Base-by-base conservation (phyloP, 2,888 invertebrate species). In the Sinodicranocentrus sp. region DNA sequence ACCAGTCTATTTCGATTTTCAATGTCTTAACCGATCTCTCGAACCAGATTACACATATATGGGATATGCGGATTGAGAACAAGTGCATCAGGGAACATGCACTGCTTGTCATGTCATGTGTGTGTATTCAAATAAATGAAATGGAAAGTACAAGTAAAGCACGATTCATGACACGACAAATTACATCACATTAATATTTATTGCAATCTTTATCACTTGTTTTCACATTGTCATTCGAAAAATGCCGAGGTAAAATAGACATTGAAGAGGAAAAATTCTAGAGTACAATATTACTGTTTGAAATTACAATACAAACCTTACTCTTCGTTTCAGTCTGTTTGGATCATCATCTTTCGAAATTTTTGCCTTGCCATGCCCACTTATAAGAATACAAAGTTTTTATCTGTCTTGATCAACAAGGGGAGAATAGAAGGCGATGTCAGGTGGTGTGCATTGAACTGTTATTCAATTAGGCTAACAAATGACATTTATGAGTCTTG, bases 101-200 rank as follows among this genome's bases (percentile, higher is more conserved):
- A 59, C 21, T 25, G 2, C 8, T 21, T 57, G 23, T 21, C 52
- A 57, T 25, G 25, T 52, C 19, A 1, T 52, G 17, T 15, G 10
- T 48, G 19, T 52, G 52, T 52, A 8, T 19, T 52, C 19, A 52
- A 48, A 39, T 39, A 39, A 39, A 39, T 63, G 61, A 44, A 73
- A 73, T 44, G 17, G 54, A 76, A 67, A 67, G 76, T 76, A 76
- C 76, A 76, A 65, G 76, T 76, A 76, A 65, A 76, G 65, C 76
- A 76, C 76, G 76, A 76, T 67, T 76, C 65, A 67, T 67, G 76
- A 76, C 76, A 54, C 54, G 76, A 65, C 76, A 63, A 65, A 76
- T 76, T 76, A 67, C 67, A 54, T 26, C 61, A 48, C 17, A 19
- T n/a, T 70, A 72, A 59, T 71, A 39, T 28, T 39, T 26, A 33